A percentile compares a stretch with the other conserved stretches of the same genome.
phyloP scores from a whole-genome alignment of 1,140 invertebrate genomes.

The Drosophila ercepeae region DNA sequence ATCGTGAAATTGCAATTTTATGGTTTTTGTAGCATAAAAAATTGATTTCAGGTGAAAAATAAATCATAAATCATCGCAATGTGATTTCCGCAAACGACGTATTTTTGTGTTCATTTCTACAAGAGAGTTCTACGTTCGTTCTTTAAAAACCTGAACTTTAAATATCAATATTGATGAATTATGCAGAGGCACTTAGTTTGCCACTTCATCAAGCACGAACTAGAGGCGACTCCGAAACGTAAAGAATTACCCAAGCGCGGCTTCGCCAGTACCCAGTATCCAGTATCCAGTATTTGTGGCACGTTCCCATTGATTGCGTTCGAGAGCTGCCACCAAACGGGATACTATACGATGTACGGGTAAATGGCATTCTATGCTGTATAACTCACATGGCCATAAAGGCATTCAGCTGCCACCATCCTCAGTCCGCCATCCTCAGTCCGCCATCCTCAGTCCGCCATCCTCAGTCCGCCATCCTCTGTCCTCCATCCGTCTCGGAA shows the following conservation, averaged over 20 bases:
- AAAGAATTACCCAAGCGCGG: background rate
- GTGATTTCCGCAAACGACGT: no score
- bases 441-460: background rate
- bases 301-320: slow-evolving; percentile 45
- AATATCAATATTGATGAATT: slow-evolving; percentile 24
- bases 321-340: slow-evolving; percentile 29
- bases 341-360: slow-evolving; percentile 2
- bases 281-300: slow-evolving; percentile 19
- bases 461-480: background rate
- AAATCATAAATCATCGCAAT: no score
- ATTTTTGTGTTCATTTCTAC: no score
- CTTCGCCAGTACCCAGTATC: no score
- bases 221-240: slow-evolving; percentile 2
- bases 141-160: background rate
- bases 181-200: slow-evolving; percentile 31
- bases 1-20: no score
- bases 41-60: no score
- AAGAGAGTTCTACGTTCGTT: no score
- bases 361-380: slow-evolving; percentile 45
- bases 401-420: slow-evolving; percentile 17
- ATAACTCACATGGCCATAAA: slow-evolving; percentile 59
- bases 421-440: background rate
- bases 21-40: no score
- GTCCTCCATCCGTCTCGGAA: background rate
- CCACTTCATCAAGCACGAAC: slow-evolving; percentile 37